Percentiles rank a stretch among this genome's conserved stretches.
These are phyloP conservation scores for Nemapogon koenigi DNA, from an alignment of 2,888 invertebrate species.

Conservation along the genomic window DNA sequence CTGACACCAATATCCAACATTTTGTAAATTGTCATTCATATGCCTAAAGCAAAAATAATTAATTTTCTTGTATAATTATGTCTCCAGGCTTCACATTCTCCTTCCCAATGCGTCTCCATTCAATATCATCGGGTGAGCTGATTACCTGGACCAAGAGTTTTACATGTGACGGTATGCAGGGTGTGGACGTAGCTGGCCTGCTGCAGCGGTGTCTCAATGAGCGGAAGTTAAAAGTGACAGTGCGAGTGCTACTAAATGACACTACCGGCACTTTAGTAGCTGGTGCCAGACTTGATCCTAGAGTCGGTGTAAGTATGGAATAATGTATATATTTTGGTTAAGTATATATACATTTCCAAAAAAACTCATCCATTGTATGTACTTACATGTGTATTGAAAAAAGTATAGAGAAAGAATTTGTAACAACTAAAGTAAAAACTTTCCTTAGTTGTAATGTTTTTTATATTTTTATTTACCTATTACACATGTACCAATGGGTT, in stretches of 20 bases:
- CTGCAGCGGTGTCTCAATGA: constrained; percentile 69
- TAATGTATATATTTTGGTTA: no score
- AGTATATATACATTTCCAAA: no score
- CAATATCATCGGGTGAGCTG: constrained; percentile 74
- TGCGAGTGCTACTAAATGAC: constrained; percentile 79
- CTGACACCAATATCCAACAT: no score
- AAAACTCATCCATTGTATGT: no score
- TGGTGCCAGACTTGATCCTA: constrained; percentile 69
- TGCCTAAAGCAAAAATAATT: no score
- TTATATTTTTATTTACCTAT: no score
- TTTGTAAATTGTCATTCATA: no score
- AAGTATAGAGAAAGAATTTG: no score
- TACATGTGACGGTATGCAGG: constrained; percentile 73
- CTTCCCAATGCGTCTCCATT: constrained; percentile 80
- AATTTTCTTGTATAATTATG: neutral
- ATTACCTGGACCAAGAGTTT: constrained; percentile 88
- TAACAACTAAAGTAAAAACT: no score
- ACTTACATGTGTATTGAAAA: no score
- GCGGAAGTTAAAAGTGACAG: constrained; percentile 65
- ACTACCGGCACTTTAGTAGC: constrained; percentile 76
- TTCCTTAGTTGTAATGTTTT: no score
- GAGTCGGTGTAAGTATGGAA: constrained; percentile 58
- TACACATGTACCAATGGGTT: no score
- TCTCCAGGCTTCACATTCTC: constrained; percentile 83
- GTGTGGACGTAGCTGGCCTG: constrained; percentile 73